Percentiles rank a stretch among this genome's conserved stretches.
phyloP scores from a whole-genome alignment of 2,113 vertebrate species.

The Colinus virginianus region DNA sequence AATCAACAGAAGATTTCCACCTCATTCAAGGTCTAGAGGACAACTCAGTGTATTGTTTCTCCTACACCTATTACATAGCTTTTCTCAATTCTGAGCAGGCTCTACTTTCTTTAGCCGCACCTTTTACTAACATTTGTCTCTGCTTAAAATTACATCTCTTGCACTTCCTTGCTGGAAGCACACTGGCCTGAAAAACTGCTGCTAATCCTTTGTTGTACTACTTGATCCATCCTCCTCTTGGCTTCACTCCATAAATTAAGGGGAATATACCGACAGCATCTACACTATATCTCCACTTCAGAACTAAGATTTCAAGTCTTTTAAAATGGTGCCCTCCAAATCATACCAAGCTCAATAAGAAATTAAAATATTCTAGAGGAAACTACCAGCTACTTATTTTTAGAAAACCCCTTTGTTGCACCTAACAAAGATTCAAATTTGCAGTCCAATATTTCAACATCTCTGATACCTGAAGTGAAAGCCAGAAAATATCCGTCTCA shows the following conservation, averaged over 20 bases:
- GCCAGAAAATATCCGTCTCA: background rate
- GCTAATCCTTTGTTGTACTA: background rate
- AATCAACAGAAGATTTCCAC: background rate
- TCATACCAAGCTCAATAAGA: slow-evolving; percentile 1
- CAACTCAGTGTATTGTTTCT: background rate
- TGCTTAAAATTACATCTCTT: background rate
- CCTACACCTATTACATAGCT: background rate
- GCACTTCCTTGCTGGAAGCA: background rate
- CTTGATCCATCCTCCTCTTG: background rate
- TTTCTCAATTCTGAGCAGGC: background rate
- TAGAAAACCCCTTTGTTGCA: slow-evolving; percentile 14
- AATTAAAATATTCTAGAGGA: slow-evolving; percentile 40
- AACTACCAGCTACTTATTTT: slow-evolving; percentile 24
- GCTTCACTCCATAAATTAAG: background rate
- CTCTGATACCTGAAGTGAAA: background rate
- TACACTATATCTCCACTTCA: background rate
- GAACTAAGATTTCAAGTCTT: background rate
- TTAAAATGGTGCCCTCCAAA: background rate
- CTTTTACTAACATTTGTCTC: background rate
- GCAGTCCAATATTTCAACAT: background rate
- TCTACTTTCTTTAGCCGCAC: background rate
- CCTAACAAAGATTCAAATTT: slow-evolving; percentile 29
- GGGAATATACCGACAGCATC: background rate
- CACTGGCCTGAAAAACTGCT: background rate
- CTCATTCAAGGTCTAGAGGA: background rate